Evolutionary conservation across 2,113 vertebrate genomes (phyloP).

Genomic region (Naja naja): DNA sequence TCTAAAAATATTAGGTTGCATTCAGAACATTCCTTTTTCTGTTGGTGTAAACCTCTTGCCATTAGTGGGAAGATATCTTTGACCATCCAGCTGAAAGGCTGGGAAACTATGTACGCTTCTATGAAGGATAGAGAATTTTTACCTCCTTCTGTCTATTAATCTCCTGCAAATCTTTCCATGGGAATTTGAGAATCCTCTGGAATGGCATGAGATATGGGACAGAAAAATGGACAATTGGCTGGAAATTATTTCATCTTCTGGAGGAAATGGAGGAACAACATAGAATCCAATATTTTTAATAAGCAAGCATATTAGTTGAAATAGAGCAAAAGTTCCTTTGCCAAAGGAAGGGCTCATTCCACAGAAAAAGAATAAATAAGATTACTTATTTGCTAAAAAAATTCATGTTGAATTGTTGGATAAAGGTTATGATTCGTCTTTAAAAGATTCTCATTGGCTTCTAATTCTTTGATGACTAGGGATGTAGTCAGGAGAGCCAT

Average conservation of each 20-base stretch:
- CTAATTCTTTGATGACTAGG: background rate
- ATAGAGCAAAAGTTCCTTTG: background rate
- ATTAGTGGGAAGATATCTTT: background rate
- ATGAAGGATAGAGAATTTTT: background rate
- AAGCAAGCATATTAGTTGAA: background rate
- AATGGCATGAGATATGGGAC: background rate
- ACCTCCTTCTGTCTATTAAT: no score
- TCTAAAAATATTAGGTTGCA: background rate
- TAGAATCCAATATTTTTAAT: background rate
- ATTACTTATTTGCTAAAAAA: background rate
- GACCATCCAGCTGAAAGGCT: background rate
- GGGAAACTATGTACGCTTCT: background rate
- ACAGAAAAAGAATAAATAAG: background rate
- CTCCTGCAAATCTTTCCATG: background rate
- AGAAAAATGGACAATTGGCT: background rate
- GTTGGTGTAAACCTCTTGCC: background rate
- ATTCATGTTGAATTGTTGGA: background rate
- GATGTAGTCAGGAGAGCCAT: background rate
- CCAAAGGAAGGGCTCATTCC: background rate
- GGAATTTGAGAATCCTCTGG: background rate
- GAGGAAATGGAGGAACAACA: background rate
- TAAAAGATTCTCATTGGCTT: background rate
- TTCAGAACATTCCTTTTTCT: background rate
- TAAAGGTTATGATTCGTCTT: background rate
- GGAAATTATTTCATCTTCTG: background rate